Base-by-base conservation (phyloP, 2,888 invertebrate genomes). In the Acleris sparsana region DNA sequence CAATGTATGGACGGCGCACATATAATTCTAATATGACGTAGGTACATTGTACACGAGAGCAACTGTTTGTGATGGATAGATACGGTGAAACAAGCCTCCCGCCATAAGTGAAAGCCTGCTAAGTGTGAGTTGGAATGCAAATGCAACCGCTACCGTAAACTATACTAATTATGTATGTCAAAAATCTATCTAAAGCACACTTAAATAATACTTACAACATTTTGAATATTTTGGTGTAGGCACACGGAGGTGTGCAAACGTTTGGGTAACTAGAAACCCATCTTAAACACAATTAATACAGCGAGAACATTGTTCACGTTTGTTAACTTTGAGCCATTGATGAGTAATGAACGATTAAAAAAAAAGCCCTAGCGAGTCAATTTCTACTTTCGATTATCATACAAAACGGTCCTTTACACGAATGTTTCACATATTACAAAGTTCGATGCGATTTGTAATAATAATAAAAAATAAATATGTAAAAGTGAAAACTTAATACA, bases 221-320 rank as follows among this genome's bases (percentile, higher is more conserved):
- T 83, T 87, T 91, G 82, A 87, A 93, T 83, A 86, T 83, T 92
- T 87, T 88, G 90, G 93, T 89, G 91, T 86, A 89, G 93, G 95
- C 95, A 95, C 95, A 95, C 95, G 93, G 89, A 93, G 94, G 95
- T 95, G 95, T 95, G 95, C 95, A 93, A 94, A 91, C 89, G 83
- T 88, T 90, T 89, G 83, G 81, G 86, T 86, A 88, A 94, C 95
- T 96, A 97, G 94, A 94, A 94, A 94, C 94, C 95, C 95, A 96
- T 96, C 94, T 92, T 94, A 70, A 94, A 93, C 89, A 92, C 94
- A 89, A 87, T 84, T 80, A 85, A 87, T 85, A 87, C 88, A 87
- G 89, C 85, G 79, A 85, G 90, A 89, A 89, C 87, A 79, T 88
- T 89, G 84, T 75, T 83, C 80, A 87, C 92, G 88, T 88, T 85